phyloP scores from a whole-genome alignment of 2,797 vertebrate species.

The Macropodus opercularis region DNA sequence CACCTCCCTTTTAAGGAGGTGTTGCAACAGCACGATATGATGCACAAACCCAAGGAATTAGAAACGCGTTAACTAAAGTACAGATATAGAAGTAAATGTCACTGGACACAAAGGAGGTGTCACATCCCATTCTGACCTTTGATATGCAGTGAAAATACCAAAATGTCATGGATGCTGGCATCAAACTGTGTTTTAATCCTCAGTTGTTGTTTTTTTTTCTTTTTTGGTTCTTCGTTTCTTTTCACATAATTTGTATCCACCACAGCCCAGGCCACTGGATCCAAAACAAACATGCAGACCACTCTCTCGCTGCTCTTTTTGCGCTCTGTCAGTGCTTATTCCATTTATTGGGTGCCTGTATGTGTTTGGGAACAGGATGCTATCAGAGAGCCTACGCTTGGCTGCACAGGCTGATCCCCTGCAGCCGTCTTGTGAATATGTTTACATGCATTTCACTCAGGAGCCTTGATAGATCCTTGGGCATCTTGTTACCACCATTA shows the following conservation, averaged over 20 bases:
- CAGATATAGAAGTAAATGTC: conserved; percentile 60
- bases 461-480: conserved; percentile 44
- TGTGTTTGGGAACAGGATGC: conserved; percentile 69
- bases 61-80: conserved; percentile 21
- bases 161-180: conserved; percentile 62
- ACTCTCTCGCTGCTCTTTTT: conserved; percentile 13
- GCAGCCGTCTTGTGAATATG: conserved; percentile 68
- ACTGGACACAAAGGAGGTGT: conserved; percentile 48
- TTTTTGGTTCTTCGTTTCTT: conserved; percentile 16
- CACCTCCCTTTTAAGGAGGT: neutral
- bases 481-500: conserved; percentile 62
- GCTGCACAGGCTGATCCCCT: conserved; percentile 67
- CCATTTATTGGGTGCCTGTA: conserved; percentile 52
- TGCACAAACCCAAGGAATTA: neutral
- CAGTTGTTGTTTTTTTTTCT: neutral
- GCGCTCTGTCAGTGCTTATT: conserved; percentile 53
- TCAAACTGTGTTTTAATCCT: conserved; percentile 39
- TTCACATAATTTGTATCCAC: conserved; percentile 12
- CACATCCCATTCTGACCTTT: conserved; percentile 64
- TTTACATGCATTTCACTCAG: conserved; percentile 72
- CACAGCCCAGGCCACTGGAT: conserved; percentile 18
- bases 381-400: conserved; percentile 63
- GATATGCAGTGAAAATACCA: conserved; percentile 42
- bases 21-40: neutral
- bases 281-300: conserved; percentile 25